These are phyloP conservation scores for Henicopernis longicauda DNA, from an alignment of 2,113 vertebrate genomes.

Conservation along the genomic window DNA sequence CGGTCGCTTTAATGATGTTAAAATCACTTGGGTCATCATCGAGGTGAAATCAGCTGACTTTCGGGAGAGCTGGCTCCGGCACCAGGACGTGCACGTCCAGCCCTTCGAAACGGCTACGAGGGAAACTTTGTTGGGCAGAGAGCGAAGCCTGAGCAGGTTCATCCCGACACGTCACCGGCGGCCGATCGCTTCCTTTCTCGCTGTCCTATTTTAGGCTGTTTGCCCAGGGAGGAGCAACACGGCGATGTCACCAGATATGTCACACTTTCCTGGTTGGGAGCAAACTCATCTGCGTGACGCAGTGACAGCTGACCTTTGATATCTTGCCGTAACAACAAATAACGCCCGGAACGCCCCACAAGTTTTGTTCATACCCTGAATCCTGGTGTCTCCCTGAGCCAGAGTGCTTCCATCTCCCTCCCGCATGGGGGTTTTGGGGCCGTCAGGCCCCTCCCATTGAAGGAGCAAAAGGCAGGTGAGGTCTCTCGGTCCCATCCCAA, in stretches of 20 bases:
- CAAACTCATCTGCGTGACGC: not conserved
- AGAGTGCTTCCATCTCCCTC: fast-evolving
- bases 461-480: not conserved
- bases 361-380: fast-evolving
- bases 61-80: not conserved
- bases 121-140: not conserved
- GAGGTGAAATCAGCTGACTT: fast-evolving
- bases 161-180: not conserved
- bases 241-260: not conserved
- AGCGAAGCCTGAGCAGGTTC: not conserved
- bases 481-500: fast-evolving
- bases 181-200: not conserved
- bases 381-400: fast-evolving
- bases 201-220: not conserved
- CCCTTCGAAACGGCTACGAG: not conserved
- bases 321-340: not conserved
- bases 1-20: fast-evolving
- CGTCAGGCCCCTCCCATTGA: fast-evolving
- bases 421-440: fast-evolving
- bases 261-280: not conserved
- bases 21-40: fast-evolving
- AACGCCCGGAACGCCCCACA: not conserved
- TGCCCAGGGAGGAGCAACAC: not conserved
- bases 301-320: not conserved
- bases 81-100: fast-evolving